Evolutionary conservation across 2,797 vertebrate species (phyloP), one percentile per base, ranked within the genome.

Genomic region (Australoheros facetus): DNA sequence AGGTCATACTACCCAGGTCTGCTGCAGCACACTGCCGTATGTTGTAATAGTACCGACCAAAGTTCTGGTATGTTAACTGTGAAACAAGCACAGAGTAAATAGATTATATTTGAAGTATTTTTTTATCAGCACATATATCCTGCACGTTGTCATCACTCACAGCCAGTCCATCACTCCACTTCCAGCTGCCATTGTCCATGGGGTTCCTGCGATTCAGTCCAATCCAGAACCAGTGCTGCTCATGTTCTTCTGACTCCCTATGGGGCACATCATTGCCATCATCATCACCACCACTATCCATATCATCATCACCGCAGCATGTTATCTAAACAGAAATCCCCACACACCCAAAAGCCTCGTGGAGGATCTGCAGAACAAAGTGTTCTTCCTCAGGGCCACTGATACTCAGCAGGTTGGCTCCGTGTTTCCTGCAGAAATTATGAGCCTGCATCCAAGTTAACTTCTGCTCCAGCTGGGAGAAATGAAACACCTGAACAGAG

Each of bases 171-270:
- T 99, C 98, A 0, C 98, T 99, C 98, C 98, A 99, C 66, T 90
- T 95, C 98, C 98, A 99, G 91, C 96, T 97, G 87, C 95, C 95
- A 14, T 96, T 96, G 10, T 93, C 96, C 34, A 90, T 26, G 0
- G 98, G 97, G 89, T 98, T 96, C 57, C 97, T 95, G 9, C 98
- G 96, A 91, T 97, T 98, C 81, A 99, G 94, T 51, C 98, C 98
- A 0, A 99, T 98, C 98, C 98, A 99, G 85, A 99, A 97, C 98
- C 97, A 99, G 84, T 97, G 97, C 91, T 99, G 97, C 85, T 99
- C 98, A 0, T 98, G 97, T 37, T 96, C 96, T 86, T 99, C 98
- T 0, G 97, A 96, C 78, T 97, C 97, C 80, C 96, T 72, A 94
- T 86, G 74, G 79, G 69, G 17, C 71, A 85, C 21, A 82, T 48